Evolutionary conservation across 1,140 invertebrate genomes (phyloP).

Genomic region (Protaetia brevitarsis): DNA sequence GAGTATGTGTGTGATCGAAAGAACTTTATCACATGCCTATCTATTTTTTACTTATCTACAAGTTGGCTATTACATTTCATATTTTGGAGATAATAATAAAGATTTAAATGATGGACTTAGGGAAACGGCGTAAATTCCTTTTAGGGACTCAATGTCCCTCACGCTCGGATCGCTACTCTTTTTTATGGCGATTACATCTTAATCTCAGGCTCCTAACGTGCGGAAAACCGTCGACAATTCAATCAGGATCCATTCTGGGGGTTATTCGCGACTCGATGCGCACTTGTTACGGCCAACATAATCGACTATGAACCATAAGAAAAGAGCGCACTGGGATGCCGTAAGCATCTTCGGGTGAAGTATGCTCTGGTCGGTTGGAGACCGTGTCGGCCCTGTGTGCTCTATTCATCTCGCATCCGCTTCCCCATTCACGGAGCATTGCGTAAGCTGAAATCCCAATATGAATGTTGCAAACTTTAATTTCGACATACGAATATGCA

Average conservation of each 20-base stretch:
- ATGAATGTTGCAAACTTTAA: constrained; percentile 9
- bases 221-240: constrained; percentile 17
- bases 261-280: constrained; percentile 4
- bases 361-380: background rate
- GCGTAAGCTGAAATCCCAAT: background rate
- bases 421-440: background rate
- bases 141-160: background rate
- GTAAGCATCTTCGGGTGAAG: background rate
- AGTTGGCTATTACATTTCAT: too few species aligned
- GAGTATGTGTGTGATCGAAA: too few species aligned
- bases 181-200: constrained; percentile 18
- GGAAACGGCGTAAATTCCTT: background rate
- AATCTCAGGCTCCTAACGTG: constrained; percentile 10
- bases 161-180: constrained; percentile 12
- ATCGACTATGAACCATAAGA: constrained; percentile 3
- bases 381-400: background rate
- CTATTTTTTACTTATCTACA: too few species aligned
- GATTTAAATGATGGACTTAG: background rate
- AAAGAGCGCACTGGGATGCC: background rate
- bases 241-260: constrained; percentile 7
- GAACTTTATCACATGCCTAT: too few species aligned
- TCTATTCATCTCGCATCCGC: background rate
- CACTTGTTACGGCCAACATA: constrained; percentile 1
- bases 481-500: background rate
- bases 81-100: too few species aligned